These are phyloP conservation scores for Scaptomyza flava DNA, from an alignment of 2,888 invertebrate species.

Conservation along the genomic window DNA sequence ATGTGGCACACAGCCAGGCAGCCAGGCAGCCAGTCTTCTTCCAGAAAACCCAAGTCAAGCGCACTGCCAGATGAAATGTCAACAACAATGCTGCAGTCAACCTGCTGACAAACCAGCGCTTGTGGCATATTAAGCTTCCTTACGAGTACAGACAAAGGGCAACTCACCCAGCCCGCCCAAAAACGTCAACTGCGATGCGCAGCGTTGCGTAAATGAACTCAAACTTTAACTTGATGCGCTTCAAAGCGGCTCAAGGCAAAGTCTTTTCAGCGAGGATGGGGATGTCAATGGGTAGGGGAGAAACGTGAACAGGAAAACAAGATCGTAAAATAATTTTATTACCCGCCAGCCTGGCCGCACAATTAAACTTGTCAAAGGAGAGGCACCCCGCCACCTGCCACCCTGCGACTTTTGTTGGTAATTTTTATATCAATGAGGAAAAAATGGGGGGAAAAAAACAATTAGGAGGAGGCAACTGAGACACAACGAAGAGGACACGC, in stretches of 20 bases:
- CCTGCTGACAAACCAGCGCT: constrained; percentile 32
- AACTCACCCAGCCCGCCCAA: constrained; percentile 25
- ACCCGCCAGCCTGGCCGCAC: constrained; percentile 76
- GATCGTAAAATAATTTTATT: constrained; percentile 79
- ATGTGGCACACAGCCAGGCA: constrained; percentile 4
- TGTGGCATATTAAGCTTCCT: constrained; percentile 26
- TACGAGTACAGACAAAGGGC: constrained; percentile 44
- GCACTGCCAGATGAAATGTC: constrained; percentile 55
- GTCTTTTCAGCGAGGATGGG: neutral
- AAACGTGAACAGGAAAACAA: constrained; percentile 55
- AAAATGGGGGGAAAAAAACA: neutral
- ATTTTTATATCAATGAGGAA: constrained; percentile 51
- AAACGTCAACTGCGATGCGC: constrained; percentile 23
- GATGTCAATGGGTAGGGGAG: no score
- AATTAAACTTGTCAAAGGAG: constrained; percentile 66
- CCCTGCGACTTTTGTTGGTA: constrained; percentile 42
- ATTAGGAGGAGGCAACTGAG: neutral
- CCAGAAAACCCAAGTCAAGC: constrained; percentile 40
- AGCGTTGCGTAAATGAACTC: constrained; percentile 70
- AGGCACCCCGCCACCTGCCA: neutral
- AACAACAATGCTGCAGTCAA: constrained; percentile 48
- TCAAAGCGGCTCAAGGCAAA: constrained; percentile 31
- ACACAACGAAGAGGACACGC: neutral
- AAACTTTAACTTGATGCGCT: constrained; percentile 62
- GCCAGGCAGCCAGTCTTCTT: constrained; percentile 1